Conservation (phyloP, 2,113 vertebrate species). For the Elephantulus edwardii region DNA sequence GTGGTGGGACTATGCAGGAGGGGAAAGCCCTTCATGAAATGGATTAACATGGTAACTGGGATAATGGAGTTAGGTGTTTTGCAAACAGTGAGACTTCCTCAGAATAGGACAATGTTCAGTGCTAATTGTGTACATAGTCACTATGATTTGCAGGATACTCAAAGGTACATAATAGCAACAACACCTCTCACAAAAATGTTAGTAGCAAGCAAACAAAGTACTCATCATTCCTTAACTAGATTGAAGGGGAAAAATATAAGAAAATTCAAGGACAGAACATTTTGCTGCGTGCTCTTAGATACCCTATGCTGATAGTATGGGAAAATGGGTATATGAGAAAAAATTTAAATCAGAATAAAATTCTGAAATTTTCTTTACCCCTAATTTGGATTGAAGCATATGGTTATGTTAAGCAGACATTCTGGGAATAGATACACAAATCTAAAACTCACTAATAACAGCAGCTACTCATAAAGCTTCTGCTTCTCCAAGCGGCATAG, state of each 20-base stretch:
- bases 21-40: too few species aligned
- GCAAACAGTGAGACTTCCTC: too few species aligned
- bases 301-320: not conserved
- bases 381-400: conserved; percentile 31
- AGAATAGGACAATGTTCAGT: too few species aligned
- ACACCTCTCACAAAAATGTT: not conserved
- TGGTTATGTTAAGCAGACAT: conserved; percentile 22
- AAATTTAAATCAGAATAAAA: not conserved
- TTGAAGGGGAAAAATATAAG: not conserved
- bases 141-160: too few species aligned
- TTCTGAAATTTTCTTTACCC: not conserved
- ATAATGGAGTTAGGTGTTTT: too few species aligned
- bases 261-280: not conserved
- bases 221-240: not conserved
- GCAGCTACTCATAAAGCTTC: conserved; percentile 37
- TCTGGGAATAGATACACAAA: conserved; percentile 19
- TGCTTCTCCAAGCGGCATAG: conserved; percentile 33
- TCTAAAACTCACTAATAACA: conserved; percentile 22
- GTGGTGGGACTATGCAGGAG: too few species aligned
- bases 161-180: too few species aligned
- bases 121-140: too few species aligned
- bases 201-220: not conserved
- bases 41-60: too few species aligned
- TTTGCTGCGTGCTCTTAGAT: not conserved
- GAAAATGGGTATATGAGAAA: not conserved